These are phyloP conservation scores for Aphidius ervi DNA, from an alignment of 1,140 invertebrate genomes.

Conservation along the genomic window DNA sequence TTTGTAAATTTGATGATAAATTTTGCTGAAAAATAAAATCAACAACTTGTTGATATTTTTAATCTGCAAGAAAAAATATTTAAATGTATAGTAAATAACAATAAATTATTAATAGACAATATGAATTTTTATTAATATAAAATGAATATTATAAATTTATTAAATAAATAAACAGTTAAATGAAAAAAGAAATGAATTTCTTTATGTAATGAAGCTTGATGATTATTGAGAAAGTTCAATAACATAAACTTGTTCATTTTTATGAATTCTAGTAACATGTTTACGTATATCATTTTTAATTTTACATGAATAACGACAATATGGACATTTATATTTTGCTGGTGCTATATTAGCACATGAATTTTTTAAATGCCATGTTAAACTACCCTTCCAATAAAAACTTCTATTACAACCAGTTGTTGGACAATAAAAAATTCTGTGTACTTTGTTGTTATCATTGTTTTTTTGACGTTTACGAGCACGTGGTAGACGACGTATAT, in stretches of 20 bases:
- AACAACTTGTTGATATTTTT: too few relatives aligned
- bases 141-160: too few relatives aligned
- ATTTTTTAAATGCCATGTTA: conserved; percentile 15
- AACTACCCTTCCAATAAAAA: conserved; percentile 19
- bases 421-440: conserved; percentile 14
- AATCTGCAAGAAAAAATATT: too few relatives aligned
- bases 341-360: background rate
- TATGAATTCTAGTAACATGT: conserved; percentile 4
- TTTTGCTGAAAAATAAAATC: too few relatives aligned
- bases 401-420: conserved; percentile 18
- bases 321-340: conserved; percentile 68
- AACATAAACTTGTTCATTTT: background rate
- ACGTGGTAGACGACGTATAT: background rate
- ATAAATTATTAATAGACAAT: too few relatives aligned
- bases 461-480: background rate
- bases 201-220: too few relatives aligned
- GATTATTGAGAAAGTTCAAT: background rate
- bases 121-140: too few relatives aligned
- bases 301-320: conserved; percentile 55
- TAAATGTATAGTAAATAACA: too few relatives aligned
- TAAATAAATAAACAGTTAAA: too few relatives aligned
- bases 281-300: conserved; percentile 10
- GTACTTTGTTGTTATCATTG: background rate
- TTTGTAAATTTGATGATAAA: too few relatives aligned
- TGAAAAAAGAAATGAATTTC: too few relatives aligned